A percentile compares a stretch with the other conserved stretches of the same genome.
Evolutionary conservation across 2,113 vertebrate genomes (phyloP).

Genomic region (Puntigrus tetrazona): DNA sequence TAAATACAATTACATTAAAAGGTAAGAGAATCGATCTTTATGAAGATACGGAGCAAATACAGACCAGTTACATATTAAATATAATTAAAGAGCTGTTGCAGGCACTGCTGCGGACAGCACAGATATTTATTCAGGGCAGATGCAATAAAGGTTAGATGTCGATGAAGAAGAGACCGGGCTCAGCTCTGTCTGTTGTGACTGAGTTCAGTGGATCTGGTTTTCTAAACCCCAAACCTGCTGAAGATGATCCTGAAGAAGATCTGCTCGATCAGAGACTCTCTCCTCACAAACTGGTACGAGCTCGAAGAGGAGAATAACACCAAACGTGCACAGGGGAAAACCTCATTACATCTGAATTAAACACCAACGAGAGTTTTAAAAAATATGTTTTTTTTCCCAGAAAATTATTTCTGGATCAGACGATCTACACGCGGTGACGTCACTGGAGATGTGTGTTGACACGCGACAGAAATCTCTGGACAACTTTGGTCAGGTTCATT

Average conservation of each 20-base stretch:
- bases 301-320: background rate
- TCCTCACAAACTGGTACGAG: slow-evolving; percentile 79
- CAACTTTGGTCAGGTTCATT: slow-evolving; percentile 89
- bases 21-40: no score
- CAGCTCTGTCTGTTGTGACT: slow-evolving; percentile 74
- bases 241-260: slow-evolving; percentile 57
- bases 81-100: no score
- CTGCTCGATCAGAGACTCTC: slow-evolving; percentile 75
- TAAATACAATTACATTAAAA: no score
- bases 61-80: no score
- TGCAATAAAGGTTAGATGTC: background rate
- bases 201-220: slow-evolving; percentile 76
- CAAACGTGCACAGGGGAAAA: no score
- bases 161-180: slow-evolving; percentile 10
- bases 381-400: slow-evolving; percentile 68
- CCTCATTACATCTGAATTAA: no score
- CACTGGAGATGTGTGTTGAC: slow-evolving; percentile 83
- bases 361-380: no score
- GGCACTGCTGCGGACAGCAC: no score
- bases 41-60: no score
- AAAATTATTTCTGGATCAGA: slow-evolving; percentile 76
- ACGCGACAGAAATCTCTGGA: slow-evolving; percentile 83
- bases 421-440: slow-evolving; percentile 78
- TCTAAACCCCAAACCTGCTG: slow-evolving; percentile 76
- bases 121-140: background rate